Percentiles rank a stretch among this genome's conserved stretches.
phyloP scores from a whole-genome alignment of 2,797 vertebrate species.

The Rhabdomys pumilio region DNA sequence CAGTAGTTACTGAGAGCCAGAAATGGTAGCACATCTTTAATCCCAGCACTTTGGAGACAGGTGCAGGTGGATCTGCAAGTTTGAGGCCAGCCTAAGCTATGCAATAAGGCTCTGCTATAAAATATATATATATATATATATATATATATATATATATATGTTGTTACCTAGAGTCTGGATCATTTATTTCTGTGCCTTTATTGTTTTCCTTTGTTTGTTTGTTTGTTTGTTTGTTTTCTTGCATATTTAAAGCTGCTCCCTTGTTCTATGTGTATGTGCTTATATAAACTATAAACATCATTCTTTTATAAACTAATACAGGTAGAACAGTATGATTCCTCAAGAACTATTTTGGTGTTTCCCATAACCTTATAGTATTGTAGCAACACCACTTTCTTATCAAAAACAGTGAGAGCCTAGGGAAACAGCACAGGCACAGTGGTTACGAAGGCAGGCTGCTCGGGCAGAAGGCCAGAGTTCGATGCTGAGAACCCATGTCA shows the following conservation, averaged over 20 bases:
- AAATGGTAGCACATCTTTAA: not conserved
- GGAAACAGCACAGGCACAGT: not conserved
- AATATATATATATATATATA: too few species aligned
- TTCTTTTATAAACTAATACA: constrained; percentile 71
- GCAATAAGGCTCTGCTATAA: not conserved
- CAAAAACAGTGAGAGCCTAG: constrained; percentile 44
- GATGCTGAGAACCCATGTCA: not conserved
- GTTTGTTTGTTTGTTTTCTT: constrained; percentile 19
- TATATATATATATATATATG: too few species aligned
- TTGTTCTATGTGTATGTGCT: constrained; percentile 42
- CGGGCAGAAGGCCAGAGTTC: not conserved
- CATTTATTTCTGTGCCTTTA: constrained; percentile 58
- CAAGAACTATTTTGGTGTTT: constrained; percentile 52
- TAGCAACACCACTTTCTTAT: constrained; percentile 59
- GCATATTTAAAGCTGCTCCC: not conserved
- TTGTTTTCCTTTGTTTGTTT: not conserved
- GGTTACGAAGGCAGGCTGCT: not conserved
- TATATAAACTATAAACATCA: constrained; percentile 7
- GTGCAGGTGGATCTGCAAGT: not conserved
- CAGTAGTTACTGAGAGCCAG: constrained; percentile 13
- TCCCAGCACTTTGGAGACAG: not conserved
- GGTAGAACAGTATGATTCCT: constrained; percentile 64
- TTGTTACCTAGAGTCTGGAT: constrained; percentile 20
- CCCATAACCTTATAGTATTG: constrained; percentile 59
- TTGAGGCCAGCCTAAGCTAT: not conserved